Conservation (phyloP, 2,888 invertebrate species). For the Zygogramma bicolorata region DNA sequence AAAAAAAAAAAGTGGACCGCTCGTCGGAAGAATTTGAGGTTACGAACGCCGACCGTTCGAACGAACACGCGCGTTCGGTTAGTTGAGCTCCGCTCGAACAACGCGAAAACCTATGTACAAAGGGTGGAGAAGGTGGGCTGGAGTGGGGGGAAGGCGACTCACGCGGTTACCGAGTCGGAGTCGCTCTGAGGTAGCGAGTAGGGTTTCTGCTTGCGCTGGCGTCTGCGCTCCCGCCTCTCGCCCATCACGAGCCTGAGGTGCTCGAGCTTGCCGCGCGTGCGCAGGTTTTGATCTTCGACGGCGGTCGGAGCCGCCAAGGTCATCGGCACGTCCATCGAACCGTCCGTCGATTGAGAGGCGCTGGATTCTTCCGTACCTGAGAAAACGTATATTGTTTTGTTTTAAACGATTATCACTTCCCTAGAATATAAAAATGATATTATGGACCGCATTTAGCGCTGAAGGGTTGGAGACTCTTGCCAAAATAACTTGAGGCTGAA, state of each 20-base stretch:
- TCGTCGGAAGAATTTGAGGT: background rate
- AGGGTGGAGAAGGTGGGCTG: conserved; percentile 23
- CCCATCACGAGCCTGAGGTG: conserved; percentile 91
- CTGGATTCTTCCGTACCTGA: background rate
- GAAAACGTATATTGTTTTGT: no score
- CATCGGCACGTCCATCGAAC: conserved; percentile 51
- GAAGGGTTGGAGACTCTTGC: no score
- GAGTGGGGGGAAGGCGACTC: conserved; percentile 43
- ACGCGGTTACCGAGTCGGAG: conserved; percentile 66
- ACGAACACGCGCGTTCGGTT: no score
- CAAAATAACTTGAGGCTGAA: no score
- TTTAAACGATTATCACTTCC: no score
- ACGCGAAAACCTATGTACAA: conserved; percentile 49
- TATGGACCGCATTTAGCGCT: no score
- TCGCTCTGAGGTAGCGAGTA: conserved; percentile 70
- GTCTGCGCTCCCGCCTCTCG: conserved; percentile 86
- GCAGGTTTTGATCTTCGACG: conserved; percentile 63
- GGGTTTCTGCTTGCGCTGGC: conserved; percentile 81
- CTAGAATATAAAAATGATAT: no score
- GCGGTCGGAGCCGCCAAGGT: conserved; percentile 49
- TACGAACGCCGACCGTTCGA: background rate
- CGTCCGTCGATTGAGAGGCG: no score
- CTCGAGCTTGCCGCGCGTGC: conserved; percentile 82
- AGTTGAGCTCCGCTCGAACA: no score
- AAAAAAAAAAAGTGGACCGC: no score